Conservation (phyloP, 2,797 vertebrate genomes). For the Sebastolobus altivelis region DNA sequence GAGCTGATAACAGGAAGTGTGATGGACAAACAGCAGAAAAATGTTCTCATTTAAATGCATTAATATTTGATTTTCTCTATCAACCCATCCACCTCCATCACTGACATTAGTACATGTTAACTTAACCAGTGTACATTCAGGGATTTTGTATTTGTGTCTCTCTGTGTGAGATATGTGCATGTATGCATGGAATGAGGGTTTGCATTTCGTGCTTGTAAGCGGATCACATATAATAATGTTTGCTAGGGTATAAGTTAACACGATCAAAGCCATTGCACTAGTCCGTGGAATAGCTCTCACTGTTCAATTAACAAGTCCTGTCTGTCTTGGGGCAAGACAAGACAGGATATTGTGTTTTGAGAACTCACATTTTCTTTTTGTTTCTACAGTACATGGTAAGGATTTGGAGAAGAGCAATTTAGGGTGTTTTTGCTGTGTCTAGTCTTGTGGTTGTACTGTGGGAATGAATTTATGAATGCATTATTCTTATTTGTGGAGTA, state of each 20-base stretch:
- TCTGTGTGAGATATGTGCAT: neutral
- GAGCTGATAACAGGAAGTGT: neutral
- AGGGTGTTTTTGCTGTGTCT: neutral
- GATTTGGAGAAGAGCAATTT: neutral
- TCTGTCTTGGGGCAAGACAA: conserved; percentile 1
- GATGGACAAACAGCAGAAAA: neutral
- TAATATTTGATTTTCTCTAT: neutral
- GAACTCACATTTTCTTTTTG: neutral
- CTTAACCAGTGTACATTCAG: neutral
- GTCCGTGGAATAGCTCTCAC: neutral
- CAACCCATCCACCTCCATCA: neutral
- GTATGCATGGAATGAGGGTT: neutral
- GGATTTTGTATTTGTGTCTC: neutral
- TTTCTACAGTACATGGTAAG: neutral
- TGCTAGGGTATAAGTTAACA: neutral
- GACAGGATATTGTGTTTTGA: neutral
- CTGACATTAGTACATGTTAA: neutral
- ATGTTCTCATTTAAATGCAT: neutral
- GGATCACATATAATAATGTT: conserved; percentile 5
- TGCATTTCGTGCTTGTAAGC: neutral
- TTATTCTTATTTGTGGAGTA: neutral
- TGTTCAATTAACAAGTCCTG: neutral
- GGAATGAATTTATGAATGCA: neutral
- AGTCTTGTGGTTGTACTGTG: conserved; percentile 1
- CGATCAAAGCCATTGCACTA: neutral